Conservation (phyloP, 2,113 vertebrate genomes). For the Apistogramma diplotaenia region DNA sequence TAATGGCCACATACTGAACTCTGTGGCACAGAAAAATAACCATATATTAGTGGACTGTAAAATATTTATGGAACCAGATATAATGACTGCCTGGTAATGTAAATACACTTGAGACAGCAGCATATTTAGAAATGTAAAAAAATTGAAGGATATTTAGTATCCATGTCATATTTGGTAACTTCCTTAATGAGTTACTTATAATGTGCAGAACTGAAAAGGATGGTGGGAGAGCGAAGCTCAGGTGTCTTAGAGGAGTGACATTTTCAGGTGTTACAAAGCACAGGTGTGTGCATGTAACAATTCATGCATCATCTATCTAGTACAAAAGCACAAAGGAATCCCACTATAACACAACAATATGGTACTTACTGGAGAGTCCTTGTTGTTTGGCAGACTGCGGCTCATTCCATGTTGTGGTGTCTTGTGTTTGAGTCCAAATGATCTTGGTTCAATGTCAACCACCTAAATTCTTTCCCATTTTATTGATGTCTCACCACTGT, state of each 20-base stretch:
- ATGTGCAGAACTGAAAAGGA: not conserved
- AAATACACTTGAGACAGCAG: not conserved
- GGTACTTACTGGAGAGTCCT: conserved; percentile 15
- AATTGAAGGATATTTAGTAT: not conserved
- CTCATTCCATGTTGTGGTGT: conserved; percentile 55
- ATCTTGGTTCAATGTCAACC: conserved; percentile 52
- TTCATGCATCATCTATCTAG: not conserved
- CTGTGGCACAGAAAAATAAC: not conserved
- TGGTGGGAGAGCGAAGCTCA: not conserved
- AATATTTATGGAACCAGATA: not conserved
- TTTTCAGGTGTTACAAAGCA: not conserved
- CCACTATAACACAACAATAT: conserved; percentile 7
- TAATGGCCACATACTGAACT: not conserved
- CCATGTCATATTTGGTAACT: not conserved
- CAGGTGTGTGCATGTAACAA: not conserved
- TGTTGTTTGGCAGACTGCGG: conserved; percentile 33
- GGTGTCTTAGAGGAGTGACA: not conserved
- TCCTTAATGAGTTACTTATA: not conserved
- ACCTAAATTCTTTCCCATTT: conserved; percentile 51
- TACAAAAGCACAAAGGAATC: not conserved
- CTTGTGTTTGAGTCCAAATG: conserved; percentile 54
- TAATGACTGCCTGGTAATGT: not conserved
- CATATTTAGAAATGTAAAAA: not conserved
- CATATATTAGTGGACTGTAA: not conserved
- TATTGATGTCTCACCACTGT: conserved; percentile 53